Evolutionary conservation across 2,888 invertebrate genomes (phyloP), one percentile per base, ranked within the genome.

Genomic region (Oegoconia quadripuncta): DNA sequence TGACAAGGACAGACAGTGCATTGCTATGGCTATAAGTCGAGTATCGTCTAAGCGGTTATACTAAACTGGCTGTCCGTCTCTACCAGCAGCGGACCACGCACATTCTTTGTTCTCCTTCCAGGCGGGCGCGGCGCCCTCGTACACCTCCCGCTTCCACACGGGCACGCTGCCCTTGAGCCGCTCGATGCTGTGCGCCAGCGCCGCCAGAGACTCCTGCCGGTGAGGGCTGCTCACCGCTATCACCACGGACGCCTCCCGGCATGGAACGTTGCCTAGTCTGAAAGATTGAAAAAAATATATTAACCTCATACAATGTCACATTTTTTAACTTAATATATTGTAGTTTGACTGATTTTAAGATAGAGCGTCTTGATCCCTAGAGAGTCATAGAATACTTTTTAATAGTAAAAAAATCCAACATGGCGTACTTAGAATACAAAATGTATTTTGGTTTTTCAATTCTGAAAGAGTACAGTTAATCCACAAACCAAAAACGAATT

Each of bases 101-200:
- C 95, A 95, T 89, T 95, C 95, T 42, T 88, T 88, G 72, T 95
- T 96, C 73, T 94, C 93, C 76, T 95, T 95, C 95, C 95, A 96
- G 11, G 88, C 83, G 0, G 81, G 75, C 0, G 87, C 78, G 14
- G 90, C 77, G 34, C 89, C 89, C 16, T 81, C 89, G 73, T 97
- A 98, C 15, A 95, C 87, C 88, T 98, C 98, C 74, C 97, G 97
- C 79, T 98, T 98, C 97, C 98, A 98, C 42, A 98, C 96, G 0
- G 98, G 97, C 20, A 97, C 97, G 16, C 89, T 89, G 38, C 93
- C 91, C 74, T 98, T 98, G 1, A 98, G 87, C 39, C 89, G 89
- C 54, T 98, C 93, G 49, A 98, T 96, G 52, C 95, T 93, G 81
- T 88, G 93, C 34, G 93, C 89, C 0, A 96, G 94, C 2, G 97